Base-by-base conservation (phyloP, 1,140 invertebrate species). In the Drosophila murphyi region DNA sequence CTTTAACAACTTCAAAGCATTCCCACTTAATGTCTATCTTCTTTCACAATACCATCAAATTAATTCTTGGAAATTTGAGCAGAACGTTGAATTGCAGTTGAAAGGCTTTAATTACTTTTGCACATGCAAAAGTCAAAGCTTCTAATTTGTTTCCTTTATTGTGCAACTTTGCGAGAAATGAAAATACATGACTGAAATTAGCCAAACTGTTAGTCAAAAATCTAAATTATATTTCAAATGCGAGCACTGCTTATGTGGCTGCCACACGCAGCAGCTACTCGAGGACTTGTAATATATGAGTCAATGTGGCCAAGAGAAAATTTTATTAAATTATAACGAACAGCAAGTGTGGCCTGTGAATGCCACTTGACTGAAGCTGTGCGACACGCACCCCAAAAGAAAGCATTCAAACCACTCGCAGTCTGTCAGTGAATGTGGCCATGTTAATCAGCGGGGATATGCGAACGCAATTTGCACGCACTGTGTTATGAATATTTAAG, bases 291-390 rank as follows among this genome's bases (percentile, higher is more conserved):
- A 52, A 57, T 59, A 64, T 48, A 63, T 52, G 59, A 76, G 79
- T 59, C 59, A 64, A 73, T 62, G 72, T 60, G 68, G 60, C 82
- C 82, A 82, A 87, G 68, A 71, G 76, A 82, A 87, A 88, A 87
- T 88, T 87, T 76, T 72, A 87, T 87, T 73, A 80, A 87, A 88
- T 88, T 87, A 82, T 82, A 56, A 64, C 51, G 48, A 79, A 82
- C 75, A 75, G 39, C 78, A 77, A 47, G 55, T 8, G 65, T 47
- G 47, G 54, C 0, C n/a, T 12, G 51, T n/a, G 32, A 87, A 83
- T 78, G 65, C 73, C 67, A 41, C 70, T 80, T 78, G 80, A 88
- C 83, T 83, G 85, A 83, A 88, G 83, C 72, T 73, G 20, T 20
- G 62, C 8, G 34, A 8, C 8, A 47, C 2, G 10, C 31, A 28